Base-by-base conservation (phyloP, 2,113 vertebrate species). In the Callipepla squamata region DNA sequence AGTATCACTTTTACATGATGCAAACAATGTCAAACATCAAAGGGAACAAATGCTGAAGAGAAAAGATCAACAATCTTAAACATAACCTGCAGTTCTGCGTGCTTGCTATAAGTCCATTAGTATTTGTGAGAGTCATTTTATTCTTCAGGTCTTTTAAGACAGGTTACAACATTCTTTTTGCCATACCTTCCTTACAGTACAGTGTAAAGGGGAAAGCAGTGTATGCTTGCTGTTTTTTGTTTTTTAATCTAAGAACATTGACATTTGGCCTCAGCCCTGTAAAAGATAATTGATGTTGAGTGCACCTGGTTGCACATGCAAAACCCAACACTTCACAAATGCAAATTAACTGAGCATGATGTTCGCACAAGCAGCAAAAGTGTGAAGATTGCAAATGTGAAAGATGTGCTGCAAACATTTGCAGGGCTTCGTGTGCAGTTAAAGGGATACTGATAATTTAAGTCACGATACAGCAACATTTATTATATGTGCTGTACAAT, bases 1-100 rank as follows among this genome's bases (percentile, higher is more conserved):
- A 95, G 65, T 79, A 94, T 84, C 69, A 69, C 75, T 94, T 96
- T 90, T 92, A 95, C 78, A 73, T 79, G 92, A 96, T 85, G 74
- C 94, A 96, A 97, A 95, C 75, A 95, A 77, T 82, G 53, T 61
- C 65, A 59, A 53, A 90, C 94, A 91, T 69, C 32, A 92, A 87
- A 92, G 36, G 36, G 30, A 81, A 62, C 58, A 82, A 89, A 80
- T 62, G 73, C 3, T 92, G 80, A 85, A 59, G 55, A 65, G 72
- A 94, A 55, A 84, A 32, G 9, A 47, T 45, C 28, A 87, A 48
- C 22, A 82, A 17, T 7, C 48, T 66, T 59, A 47, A 92, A 25
- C n/a, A 89, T 79, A 95, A 73, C 21, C 55, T 69, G 91, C 80
- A 67, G 57, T 80, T 74, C 73, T 58, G 2, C 21, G 50, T 25